Evolutionary conservation across 2,888 invertebrate genomes (phyloP).

Genomic region (Danaus chrysippus): DNA sequence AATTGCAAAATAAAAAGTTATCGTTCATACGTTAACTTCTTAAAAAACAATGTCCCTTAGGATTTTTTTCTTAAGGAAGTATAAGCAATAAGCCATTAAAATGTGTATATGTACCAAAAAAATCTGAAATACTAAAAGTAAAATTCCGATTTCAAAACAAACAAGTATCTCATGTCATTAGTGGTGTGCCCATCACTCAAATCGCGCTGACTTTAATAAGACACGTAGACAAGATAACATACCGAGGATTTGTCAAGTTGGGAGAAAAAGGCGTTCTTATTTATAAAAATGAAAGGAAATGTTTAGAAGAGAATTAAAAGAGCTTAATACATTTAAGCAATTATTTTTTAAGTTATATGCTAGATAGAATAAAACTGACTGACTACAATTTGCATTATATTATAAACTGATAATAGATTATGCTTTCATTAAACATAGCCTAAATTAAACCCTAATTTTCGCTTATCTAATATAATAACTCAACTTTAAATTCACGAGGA

Average conservation of each 20-base stretch:
- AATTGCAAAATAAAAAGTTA: neutral
- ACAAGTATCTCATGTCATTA: conserved; percentile 8
- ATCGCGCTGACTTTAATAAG: conserved; percentile 18
- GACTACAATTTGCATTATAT: too few species aligned
- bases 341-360: too few species aligned
- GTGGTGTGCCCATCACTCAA: conserved; percentile 14
- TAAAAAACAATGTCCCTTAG: too few species aligned
- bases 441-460: too few species aligned
- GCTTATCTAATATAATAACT: neutral
- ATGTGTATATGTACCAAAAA: too few species aligned
- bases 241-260: conserved; percentile 13
- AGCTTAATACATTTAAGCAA: too few species aligned
- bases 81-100: too few species aligned
- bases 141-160: neutral
- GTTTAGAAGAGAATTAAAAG: neutral
- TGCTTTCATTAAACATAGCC: too few species aligned
- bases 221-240: conserved; percentile 17
- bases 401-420: too few species aligned
- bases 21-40: too few species aligned
- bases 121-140: neutral
- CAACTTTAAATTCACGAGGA: conserved; percentile 5
- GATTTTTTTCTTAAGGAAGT: too few species aligned
- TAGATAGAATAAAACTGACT: too few species aligned
- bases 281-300: neutral
- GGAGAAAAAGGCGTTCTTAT: neutral